Evolutionary conservation across 2,797 vertebrate species (phyloP), one percentile per base, ranked within the genome.

Genomic region (Brachyrhaphis roseni): DNA sequence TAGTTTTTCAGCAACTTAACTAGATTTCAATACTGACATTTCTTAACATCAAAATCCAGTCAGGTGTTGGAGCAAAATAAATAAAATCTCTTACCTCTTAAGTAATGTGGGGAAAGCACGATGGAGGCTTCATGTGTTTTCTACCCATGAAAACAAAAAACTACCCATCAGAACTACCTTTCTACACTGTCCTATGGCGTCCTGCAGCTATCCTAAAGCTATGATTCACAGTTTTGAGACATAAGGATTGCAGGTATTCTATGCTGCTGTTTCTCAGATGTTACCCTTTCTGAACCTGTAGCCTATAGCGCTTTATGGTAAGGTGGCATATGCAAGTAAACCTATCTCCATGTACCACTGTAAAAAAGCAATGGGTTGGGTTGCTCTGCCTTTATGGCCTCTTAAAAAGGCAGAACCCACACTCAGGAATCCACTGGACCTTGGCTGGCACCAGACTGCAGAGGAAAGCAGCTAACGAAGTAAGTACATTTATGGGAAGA

Each of bases 271-370:
- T 85, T 72, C 73, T 83, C 57, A 53, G 46, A 78, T 71, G 78
- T 7, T 80, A 75, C 86, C 64, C 88, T 84, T 92, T 90, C 72
- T 84, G 82, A 87, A 84, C 88, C 88, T 89, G 88, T 87, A 78
- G 81, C 78, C 89, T 88, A 90, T 87, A 78, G 82, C 79, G 85
- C 53, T 84, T 79, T 68, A 82, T 85, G 84, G 87, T 88, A 83
- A 87, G 75, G 82, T 86, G 82, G 78, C 84, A 90, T 45, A 45
- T 81, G 86, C 64, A 78, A 78, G 94, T 93, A 95, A 96, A 90
- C 79, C 90, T 89, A 95, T 94, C 83, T 88, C 78, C 70, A 74
- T 70, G 75, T 84, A 82, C 86, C 80, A 75, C 72, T 36, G 74
- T 55, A 53, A 79, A 87, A 81, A 89, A 86, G 83, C 73, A 85